Evolutionary conservation across 2,888 invertebrate genomes (phyloP).

Genomic region (Cistogaster globosa): DNA sequence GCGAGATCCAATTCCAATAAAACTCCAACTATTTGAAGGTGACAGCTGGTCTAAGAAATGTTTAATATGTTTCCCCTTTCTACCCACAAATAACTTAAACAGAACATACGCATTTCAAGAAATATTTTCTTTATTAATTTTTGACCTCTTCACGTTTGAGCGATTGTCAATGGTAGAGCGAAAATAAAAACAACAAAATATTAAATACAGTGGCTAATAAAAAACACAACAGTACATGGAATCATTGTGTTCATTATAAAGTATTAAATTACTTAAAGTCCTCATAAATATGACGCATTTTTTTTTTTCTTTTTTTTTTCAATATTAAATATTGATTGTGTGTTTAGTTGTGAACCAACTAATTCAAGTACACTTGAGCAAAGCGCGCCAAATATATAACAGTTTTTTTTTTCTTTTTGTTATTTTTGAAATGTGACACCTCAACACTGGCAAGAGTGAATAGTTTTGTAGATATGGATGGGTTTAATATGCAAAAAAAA

Average conservation of each 20-base stretch:
- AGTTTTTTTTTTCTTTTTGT: slow-evolving; percentile 45
- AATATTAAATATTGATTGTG: slow-evolving; percentile 62
- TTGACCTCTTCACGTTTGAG: slow-evolving; percentile 48
- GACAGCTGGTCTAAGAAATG: slow-evolving; percentile 78
- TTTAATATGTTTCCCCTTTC: slow-evolving; percentile 42
- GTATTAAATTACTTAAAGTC: slow-evolving; percentile 77
- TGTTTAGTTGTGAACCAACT: slow-evolving; percentile 68
- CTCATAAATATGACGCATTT: slow-evolving; percentile 71
- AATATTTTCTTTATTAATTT: slow-evolving; percentile 36
- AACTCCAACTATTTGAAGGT: slow-evolving; percentile 66
- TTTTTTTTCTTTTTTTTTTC: slow-evolving; percentile 56
- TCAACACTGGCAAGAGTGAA: slow-evolving; percentile 62
- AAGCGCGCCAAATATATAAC: slow-evolving; percentile 78
- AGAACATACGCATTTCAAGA: slow-evolving; percentile 24
- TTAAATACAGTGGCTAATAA: slow-evolving; percentile 61
- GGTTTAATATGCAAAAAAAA: slow-evolving; percentile 37
- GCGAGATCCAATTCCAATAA: slow-evolving; percentile 64
- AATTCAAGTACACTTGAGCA: slow-evolving; percentile 78
- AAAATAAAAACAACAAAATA: slow-evolving; percentile 20
- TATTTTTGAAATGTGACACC: slow-evolving; percentile 78
- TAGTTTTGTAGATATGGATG: slow-evolving; percentile 2
- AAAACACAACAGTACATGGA: slow-evolving; percentile 47
- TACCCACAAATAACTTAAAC: slow-evolving; percentile 1
- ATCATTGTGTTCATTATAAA: slow-evolving; percentile 51
- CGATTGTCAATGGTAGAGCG: slow-evolving; percentile 46